Evolutionary conservation across 1,140 invertebrate genomes (phyloP), one percentile per base, ranked within the genome.

Genomic region (Anthonomus grandis): DNA sequence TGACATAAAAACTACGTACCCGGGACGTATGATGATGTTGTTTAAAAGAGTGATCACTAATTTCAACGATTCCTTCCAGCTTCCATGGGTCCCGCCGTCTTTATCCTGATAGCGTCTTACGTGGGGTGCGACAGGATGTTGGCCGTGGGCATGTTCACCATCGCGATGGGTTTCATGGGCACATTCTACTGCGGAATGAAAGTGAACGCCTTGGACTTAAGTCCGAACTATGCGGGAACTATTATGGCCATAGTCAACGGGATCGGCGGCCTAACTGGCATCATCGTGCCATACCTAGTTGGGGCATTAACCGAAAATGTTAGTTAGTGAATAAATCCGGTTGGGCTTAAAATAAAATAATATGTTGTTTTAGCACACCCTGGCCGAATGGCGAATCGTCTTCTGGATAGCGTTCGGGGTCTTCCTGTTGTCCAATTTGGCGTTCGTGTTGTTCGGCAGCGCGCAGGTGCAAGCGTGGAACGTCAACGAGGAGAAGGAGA

Each of bases 181-280:
- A 81, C 84, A 9, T 87, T 85, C 69, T 87, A 87, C 75, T 84
- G 84, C 38, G 85, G 85, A 25, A 84, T 87, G 79, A 87, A 87
- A 71, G 83, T 88, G 1, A 93, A 91, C 65, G 84, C 89, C 12
- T 73, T 93, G 42, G 90, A 93, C 72, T 81, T 95, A 46, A 86
- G 86, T 27, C 87, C 89, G 3, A 91, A 90, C 73, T 89, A 85
- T 73, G 87, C 89, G 10, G 89, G 90, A 39, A 86, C 86, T 1
- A 73, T 91, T 17, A 92, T 92, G 79, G 91, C 89, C 1, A 79
- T 93, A 25, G 87, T 89, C 0, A 93, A 93, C 70, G 89, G 88
- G 0, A 84, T 90, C 51, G 90, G 89, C 3, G 88, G 89, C 0
- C 78, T 91, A 2, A 85, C 89, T 39, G 90, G 87, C 9, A 90